Percentiles rank a stretch among this genome's conserved stretches.
phyloP scores from a whole-genome alignment of 1,140 invertebrate genomes.

The Drosophila bifasciata region DNA sequence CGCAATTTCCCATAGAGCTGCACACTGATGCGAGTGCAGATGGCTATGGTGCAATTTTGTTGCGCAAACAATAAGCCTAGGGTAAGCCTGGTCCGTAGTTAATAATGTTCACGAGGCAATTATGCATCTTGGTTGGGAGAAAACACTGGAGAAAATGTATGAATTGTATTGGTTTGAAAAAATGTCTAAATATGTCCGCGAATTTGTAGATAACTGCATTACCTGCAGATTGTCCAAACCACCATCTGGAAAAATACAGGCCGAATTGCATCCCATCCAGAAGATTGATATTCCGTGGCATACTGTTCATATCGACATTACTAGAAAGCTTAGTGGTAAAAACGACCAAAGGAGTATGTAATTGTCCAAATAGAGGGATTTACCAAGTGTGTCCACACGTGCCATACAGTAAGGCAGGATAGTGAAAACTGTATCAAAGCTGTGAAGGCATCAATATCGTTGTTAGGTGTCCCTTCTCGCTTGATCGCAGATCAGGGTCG shows the following conservation, averaged over 20 bases:
- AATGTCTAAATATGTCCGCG: slow-evolving; percentile 4
- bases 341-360: slow-evolving; percentile 12
- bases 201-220: slow-evolving; percentile 5
- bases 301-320: slow-evolving; percentile 19
- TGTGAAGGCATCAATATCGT: neutral
- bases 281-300: slow-evolving; percentile 10
- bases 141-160: slow-evolving; percentile 6
- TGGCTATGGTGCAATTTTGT: slow-evolving; percentile 27
- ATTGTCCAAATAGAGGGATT: slow-evolving; percentile 9
- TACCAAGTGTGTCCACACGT: slow-evolving; percentile 3
- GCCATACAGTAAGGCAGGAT: neutral
- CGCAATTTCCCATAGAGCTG: slow-evolving; percentile 4
- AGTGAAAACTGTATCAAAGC: slow-evolving; percentile 2
- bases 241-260: slow-evolving; percentile 8
- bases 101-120: slow-evolving; percentile 15
- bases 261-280: neutral
- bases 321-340: slow-evolving; percentile 9
- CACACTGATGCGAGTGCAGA: slow-evolving; percentile 12
- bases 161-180: neutral
- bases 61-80: slow-evolving; percentile 11
- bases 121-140: slow-evolving; percentile 20
- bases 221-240: slow-evolving; percentile 12
- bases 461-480: neutral
- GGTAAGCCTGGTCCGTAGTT: slow-evolving; percentile 20
- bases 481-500: slow-evolving; percentile 1